Evolutionary conservation across 1,140 invertebrate species (phyloP).

Genomic region (Eriocheir sinensis): DNA sequence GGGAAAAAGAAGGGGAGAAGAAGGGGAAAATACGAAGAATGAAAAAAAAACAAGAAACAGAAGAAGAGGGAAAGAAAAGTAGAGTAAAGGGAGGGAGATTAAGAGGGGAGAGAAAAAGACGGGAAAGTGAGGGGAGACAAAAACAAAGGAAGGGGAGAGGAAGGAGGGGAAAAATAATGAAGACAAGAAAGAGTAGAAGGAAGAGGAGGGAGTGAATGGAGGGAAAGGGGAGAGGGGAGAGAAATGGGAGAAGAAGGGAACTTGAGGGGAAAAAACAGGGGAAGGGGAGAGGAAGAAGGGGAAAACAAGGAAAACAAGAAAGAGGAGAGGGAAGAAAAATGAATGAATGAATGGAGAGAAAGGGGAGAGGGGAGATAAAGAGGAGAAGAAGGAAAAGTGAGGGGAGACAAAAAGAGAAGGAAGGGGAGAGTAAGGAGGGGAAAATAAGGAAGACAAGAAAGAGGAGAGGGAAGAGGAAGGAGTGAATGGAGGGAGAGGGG

Average conservation of each 20-base stretch:
- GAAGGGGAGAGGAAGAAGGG: no score
- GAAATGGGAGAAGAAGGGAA: background rate
- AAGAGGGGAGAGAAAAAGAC: background rate
- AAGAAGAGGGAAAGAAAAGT: background rate
- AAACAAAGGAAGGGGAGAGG: background rate
- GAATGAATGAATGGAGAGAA: background rate
- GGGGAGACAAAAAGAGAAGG: background rate
- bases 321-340: background rate
- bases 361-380: background rate
- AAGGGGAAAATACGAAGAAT: no score
- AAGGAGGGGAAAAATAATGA: background rate
- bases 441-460: background rate
- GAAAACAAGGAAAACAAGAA: background rate
- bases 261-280: background rate
- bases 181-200: background rate
- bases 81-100: background rate
- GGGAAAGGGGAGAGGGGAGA: background rate
- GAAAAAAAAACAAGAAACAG: background rate
- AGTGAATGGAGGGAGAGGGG: background rate
- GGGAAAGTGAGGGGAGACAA: background rate
- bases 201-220: background rate
- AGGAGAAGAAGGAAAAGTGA: background rate
- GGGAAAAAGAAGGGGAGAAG: no score
- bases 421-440: background rate
- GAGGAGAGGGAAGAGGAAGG: constrained; percentile 18